These are phyloP conservation scores for Corythornis madagascariensis DNA, from an alignment of 2,113 vertebrate species.

Conservation along the genomic window DNA sequence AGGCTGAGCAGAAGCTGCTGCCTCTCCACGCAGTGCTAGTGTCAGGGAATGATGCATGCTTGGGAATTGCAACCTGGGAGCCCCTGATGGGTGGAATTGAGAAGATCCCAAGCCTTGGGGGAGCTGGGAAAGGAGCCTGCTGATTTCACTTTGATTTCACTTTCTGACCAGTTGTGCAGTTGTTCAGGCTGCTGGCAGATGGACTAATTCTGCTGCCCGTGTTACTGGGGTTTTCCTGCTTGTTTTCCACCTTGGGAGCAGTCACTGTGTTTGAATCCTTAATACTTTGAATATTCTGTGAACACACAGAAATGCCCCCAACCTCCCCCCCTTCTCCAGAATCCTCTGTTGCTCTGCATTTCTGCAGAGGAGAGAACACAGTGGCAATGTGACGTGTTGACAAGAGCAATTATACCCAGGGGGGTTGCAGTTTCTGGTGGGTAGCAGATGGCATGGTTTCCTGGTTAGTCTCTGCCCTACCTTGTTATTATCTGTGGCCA, in stretches of 20 bases:
- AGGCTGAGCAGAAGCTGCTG: conserved; percentile 18
- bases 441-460: conserved; percentile 58
- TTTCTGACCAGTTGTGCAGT: neutral
- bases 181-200: neutral
- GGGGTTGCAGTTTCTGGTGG: conserved; percentile 43
- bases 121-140: neutral
- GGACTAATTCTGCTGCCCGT: neutral
- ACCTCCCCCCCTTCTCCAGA: neutral
- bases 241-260: neutral
- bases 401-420: conserved; percentile 55
- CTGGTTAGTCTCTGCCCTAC: conserved; percentile 45
- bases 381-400: conserved; percentile 45
- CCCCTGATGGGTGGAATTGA: neutral
- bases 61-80: neutral
- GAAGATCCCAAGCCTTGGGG: neutral
- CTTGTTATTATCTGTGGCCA: conserved; percentile 58
- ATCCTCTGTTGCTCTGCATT: conserved; percentile 6
- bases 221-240: neutral
- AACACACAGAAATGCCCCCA: neutral
- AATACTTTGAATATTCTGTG: no score
- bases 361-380: neutral
- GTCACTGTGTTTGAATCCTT: neutral
- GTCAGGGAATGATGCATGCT: neutral
- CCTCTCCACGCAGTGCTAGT: neutral
- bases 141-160: neutral